Percentiles rank a stretch among this genome's conserved stretches.
Evolutionary conservation across 2,888 invertebrate species (phyloP).

Genomic region (Morinoia aosen): DNA sequence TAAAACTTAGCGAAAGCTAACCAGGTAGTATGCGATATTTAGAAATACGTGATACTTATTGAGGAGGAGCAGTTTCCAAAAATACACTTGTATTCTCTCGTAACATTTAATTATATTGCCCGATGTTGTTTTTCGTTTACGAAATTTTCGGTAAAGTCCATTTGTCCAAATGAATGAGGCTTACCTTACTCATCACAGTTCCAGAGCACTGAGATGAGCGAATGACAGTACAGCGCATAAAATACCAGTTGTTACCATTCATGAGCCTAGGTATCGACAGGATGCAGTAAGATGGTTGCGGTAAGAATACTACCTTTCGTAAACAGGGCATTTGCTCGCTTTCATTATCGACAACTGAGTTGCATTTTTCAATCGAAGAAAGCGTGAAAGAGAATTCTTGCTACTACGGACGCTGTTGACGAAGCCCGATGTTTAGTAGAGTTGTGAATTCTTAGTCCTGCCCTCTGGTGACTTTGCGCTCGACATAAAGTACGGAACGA

Average conservation of each 20-base stretch:
- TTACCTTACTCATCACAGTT: neutral
- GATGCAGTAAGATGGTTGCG: neutral
- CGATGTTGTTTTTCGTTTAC: neutral
- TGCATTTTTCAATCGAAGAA: neutral
- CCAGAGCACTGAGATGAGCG: neutral
- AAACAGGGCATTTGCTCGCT: neutral
- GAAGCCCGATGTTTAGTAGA: constrained; percentile 37
- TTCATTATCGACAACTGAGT: neutral
- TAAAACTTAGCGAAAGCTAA: too few relatives aligned
- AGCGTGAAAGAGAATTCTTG: neutral
- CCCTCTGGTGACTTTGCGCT: constrained; percentile 26
- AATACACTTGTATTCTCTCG: too few relatives aligned
- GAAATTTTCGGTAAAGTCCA: neutral
- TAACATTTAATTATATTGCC: too few relatives aligned
- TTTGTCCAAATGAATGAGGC: neutral
- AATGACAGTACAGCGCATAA: neutral
- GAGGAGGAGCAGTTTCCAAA: too few relatives aligned
- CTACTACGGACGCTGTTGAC: constrained; percentile 7
- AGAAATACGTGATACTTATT: too few relatives aligned
- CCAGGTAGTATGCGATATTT: too few relatives aligned
- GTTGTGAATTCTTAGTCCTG: neutral
- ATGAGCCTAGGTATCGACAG: neutral
- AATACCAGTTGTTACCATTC: neutral
- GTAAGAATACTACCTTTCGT: neutral
- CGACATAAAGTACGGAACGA: constrained; percentile 12